Percentiles rank a stretch among this genome's conserved stretches.
These are phyloP conservation scores for Melanotaenia parkinsoni DNA, from an alignment of 2,797 vertebrate genomes.

Conservation along the genomic window DNA sequence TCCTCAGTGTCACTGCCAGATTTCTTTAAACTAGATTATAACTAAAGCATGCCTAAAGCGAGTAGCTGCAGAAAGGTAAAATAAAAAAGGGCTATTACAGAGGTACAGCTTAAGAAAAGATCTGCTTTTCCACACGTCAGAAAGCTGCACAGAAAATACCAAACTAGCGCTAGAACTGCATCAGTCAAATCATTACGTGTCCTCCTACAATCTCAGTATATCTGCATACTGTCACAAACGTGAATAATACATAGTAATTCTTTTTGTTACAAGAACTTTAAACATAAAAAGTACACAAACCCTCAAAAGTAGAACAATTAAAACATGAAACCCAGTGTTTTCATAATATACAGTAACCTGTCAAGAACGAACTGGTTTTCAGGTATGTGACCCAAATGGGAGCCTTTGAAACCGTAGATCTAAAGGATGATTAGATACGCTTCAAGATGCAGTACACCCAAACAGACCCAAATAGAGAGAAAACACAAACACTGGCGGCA, in stretches of 20 bases:
- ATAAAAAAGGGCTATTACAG: no score
- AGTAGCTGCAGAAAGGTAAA: neutral
- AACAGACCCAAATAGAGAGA: neutral
- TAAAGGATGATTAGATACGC: no score
- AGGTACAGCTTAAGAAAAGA: neutral
- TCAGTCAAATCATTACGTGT: neutral
- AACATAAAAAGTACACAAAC: no score
- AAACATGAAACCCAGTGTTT: neutral
- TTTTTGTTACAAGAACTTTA: no score
- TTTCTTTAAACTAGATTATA: constrained; percentile 9
- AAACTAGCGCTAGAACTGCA: neutral
- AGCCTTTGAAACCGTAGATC: neutral
- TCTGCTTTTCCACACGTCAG: neutral
- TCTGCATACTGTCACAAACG: neutral
- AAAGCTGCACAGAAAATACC: neutral
- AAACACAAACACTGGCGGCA: neutral
- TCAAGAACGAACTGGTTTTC: neutral
- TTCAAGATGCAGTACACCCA: constrained; percentile 5
- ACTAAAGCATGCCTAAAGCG: neutral
- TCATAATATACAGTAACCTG: neutral
- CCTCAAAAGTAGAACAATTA: no score
- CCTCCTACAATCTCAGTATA: neutral
- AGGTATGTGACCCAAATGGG: neutral
- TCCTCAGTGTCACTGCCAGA: neutral
- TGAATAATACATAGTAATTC: no score